A percentile compares a stretch with the other conserved stretches of the same genome.
phyloP scores from a whole-genome alignment of 2,888 invertebrate species.

The Conistra vaccinii region DNA sequence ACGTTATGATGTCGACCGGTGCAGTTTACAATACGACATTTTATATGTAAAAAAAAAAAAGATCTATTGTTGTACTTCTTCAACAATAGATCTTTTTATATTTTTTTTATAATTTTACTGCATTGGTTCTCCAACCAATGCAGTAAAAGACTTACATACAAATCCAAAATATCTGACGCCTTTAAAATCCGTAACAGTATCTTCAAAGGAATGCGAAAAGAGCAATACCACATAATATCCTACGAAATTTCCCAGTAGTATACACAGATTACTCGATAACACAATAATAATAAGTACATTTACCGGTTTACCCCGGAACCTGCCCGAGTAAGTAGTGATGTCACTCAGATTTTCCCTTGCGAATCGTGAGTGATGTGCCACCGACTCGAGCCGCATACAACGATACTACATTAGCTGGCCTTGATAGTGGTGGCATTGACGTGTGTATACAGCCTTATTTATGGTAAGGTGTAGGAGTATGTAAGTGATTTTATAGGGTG shows the following conservation, averaged over 20 bases:
- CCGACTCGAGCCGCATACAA: constrained; percentile 39
- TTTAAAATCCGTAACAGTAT: not conserved
- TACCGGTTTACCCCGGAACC: constrained; percentile 32
- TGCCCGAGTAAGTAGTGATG: constrained; percentile 41
- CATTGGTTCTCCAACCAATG: too few relatives aligned
- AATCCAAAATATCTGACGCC: too few relatives aligned
- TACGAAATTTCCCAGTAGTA: constrained; percentile 20
- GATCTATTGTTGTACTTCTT: too few relatives aligned
- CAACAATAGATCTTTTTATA: too few relatives aligned
- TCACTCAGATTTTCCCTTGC: constrained; percentile 50
- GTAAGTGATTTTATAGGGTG: constrained; percentile 8
- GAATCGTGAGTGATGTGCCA: constrained; percentile 55
- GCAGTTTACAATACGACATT: too few relatives aligned
- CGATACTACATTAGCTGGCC: constrained; percentile 56
- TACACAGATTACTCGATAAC: constrained; percentile 20
- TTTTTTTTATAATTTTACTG: too few relatives aligned
- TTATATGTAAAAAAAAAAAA: too few relatives aligned
- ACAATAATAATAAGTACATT: constrained; percentile 40
- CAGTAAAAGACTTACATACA: too few relatives aligned
- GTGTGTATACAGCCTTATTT: constrained; percentile 21
- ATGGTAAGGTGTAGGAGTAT: not conserved
- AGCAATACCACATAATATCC: not conserved
- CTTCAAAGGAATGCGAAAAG: not conserved
- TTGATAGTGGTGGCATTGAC: constrained; percentile 40
- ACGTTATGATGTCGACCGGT: too few relatives aligned